Percentiles rank a stretch among this genome's conserved stretches.
Evolutionary conservation across 2,888 invertebrate species (phyloP).

Genomic region (Athalia cordata): DNA sequence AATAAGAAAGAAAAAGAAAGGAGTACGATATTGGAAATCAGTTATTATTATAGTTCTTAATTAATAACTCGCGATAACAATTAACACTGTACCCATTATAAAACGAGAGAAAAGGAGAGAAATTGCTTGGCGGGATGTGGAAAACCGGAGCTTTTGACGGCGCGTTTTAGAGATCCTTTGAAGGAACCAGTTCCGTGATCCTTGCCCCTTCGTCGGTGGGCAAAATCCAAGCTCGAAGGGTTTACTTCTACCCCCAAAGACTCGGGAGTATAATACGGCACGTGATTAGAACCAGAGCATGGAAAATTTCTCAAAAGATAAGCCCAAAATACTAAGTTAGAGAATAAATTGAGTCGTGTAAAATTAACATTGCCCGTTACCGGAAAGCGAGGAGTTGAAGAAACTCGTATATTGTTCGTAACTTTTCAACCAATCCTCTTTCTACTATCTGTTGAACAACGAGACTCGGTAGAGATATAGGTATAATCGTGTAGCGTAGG

Average conservation of each 20-base stretch:
- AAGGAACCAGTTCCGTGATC: constrained; percentile 8
- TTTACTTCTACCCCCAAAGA: not conserved
- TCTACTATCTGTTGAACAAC: constrained; percentile 23
- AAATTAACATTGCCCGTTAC: constrained; percentile 6
- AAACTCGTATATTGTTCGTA: constrained; percentile 3
- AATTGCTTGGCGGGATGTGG: constrained; percentile 1
- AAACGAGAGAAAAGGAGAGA: not conserved
- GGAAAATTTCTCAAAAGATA: constrained; percentile 38
- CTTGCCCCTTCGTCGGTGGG: not conserved
- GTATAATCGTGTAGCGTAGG: too few relatives aligned
- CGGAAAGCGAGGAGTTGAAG: constrained; percentile 4
- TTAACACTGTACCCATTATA: not conserved
- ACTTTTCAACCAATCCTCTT: not conserved
- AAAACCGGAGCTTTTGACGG: not conserved
- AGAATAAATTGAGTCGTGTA: constrained; percentile 19
- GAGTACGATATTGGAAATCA: too few relatives aligned
- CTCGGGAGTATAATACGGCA: not conserved
- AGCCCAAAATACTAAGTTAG: constrained; percentile 3
- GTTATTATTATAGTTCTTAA: too few relatives aligned
- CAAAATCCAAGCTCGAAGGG: too few relatives aligned
- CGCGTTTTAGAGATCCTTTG: constrained; percentile 15
- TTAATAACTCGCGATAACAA: too few relatives aligned
- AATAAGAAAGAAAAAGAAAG: too few relatives aligned
- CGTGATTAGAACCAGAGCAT: constrained; percentile 21
- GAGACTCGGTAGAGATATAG: not conserved